A percentile compares a stretch with the other conserved stretches of the same genome.
These are phyloP conservation scores for Hippocampus barbouri DNA, from an alignment of 2,113 vertebrate genomes.

Conservation along the genomic window DNA sequence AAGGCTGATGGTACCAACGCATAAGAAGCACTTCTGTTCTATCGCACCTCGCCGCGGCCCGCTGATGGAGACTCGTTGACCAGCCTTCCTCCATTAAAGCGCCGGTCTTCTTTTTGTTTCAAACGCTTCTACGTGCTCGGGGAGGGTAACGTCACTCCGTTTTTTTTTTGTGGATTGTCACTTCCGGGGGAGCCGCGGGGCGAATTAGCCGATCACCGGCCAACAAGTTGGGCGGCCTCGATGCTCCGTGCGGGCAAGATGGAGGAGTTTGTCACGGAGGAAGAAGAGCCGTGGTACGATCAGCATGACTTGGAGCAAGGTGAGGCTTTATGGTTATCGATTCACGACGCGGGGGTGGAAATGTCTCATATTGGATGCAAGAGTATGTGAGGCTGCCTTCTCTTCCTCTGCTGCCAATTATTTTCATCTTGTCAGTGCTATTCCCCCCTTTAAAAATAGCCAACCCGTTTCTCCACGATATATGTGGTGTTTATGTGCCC, in stretches of 20 bases:
- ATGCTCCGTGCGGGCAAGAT: slow-evolving; percentile 83
- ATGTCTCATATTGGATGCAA: not conserved
- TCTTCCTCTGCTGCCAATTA: slow-evolving; percentile 31
- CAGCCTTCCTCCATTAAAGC: not conserved
- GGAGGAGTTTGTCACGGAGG: slow-evolving; percentile 91
- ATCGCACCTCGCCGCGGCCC: not conserved
- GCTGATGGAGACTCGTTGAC: not conserved
- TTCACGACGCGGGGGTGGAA: not conserved
- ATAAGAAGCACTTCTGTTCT: not conserved
- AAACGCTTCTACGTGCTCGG: slow-evolving; percentile 4
- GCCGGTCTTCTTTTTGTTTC: not conserved
- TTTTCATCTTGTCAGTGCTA: slow-evolving; percentile 31
- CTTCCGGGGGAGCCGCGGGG: slow-evolving; percentile 52
- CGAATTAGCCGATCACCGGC: slow-evolving; percentile 25
- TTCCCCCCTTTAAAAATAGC: slow-evolving; percentile 24
- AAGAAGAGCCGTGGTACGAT: slow-evolving; percentile 96
- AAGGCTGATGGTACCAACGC: not conserved
- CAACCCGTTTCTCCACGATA: slow-evolving; percentile 5
- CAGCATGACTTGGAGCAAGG: slow-evolving; percentile 96
- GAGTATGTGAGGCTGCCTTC: not conserved
- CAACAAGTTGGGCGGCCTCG: slow-evolving; percentile 31
- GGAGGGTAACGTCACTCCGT: slow-evolving; percentile 12
- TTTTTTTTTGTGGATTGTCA: slow-evolving; percentile 37
- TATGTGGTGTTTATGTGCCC: not conserved
- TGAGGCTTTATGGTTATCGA: slow-evolving; percentile 43